phyloP scores from a whole-genome alignment of 64 coral and sea anemone genomes.

The Montipora cactus region DNA sequence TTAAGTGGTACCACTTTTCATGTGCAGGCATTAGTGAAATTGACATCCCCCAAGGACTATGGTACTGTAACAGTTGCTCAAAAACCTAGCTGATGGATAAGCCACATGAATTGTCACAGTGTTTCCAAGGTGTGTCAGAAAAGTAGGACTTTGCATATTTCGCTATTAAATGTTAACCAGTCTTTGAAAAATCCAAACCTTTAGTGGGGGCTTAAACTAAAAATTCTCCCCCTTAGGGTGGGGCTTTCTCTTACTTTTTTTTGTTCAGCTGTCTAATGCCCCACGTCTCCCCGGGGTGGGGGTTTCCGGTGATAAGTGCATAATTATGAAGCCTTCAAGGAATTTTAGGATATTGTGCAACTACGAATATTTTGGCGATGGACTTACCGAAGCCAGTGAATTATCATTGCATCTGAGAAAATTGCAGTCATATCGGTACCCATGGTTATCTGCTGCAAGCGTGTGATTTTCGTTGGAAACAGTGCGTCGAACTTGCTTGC shows the following conservation, averaged over 20 bases:
- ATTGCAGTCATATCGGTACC: no score
- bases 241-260: conserved; percentile 18
- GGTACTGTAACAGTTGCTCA: conserved; percentile 39
- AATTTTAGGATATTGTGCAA: no score
- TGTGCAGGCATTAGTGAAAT: conserved; percentile 30
- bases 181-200: conserved; percentile 33
- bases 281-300: no score
- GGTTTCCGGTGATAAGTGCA: no score
- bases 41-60: conserved; percentile 20
- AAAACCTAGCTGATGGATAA: conserved; percentile 16
- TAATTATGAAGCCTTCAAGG: no score
- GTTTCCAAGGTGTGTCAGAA: conserved; percentile 30
- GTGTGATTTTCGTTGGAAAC: no score
- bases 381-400: no score
- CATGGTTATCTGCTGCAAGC: no score
- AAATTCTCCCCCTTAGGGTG: conserved; percentile 1
- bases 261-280: conserved; percentile 17
- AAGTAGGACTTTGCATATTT: conserved; percentile 21
- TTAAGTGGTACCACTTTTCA: conserved; percentile 63
- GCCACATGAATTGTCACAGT: conserved; percentile 37
- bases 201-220: conserved; percentile 3
- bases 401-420: no score
- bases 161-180: conserved; percentile 7
- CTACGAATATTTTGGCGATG: no score
- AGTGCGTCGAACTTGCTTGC: no score